These are phyloP conservation scores for Oceanodroma tethys DNA, from an alignment of 2,113 vertebrate species.

Conservation along the genomic window DNA sequence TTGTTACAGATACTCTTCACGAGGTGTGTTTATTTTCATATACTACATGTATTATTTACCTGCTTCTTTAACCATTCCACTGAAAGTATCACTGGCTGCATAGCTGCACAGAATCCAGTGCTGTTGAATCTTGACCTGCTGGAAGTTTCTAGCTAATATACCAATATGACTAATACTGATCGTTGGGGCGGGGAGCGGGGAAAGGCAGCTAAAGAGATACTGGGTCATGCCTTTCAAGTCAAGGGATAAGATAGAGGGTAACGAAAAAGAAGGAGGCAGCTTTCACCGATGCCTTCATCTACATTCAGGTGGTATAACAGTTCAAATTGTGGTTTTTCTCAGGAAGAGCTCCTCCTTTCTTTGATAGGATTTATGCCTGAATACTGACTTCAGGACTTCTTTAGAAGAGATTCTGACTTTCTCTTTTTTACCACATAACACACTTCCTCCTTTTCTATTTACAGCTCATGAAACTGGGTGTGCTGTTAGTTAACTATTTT, in stretches of 20 bases:
- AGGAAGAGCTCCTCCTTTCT: not conserved
- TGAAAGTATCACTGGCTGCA: not conserved
- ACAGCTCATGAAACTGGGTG: not conserved
- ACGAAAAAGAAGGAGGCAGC: not conserved
- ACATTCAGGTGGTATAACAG: not conserved
- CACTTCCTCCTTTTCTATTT: conserved; percentile 35
- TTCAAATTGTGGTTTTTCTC: not conserved
- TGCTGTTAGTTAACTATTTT: not conserved
- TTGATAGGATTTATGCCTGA: not conserved
- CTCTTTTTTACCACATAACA: not conserved
- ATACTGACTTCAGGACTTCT: not conserved
- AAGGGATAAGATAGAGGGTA: not conserved
- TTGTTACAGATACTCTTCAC: not conserved
- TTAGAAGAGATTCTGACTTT: not conserved
- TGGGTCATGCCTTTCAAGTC: not conserved
- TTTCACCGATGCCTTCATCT: not conserved
- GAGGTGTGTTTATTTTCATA: not conserved
- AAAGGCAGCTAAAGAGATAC: not conserved
- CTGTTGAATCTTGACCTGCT: not conserved
- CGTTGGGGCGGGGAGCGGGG: rapidly evolving
- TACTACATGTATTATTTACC: not conserved
- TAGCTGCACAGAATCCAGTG: not conserved
- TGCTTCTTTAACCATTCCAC: not conserved
- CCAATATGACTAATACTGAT: not conserved
- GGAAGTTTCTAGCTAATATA: not conserved